These are phyloP conservation scores for Anthrax anthrax DNA, from an alignment of 2,888 invertebrate genomes.

Conservation along the genomic window DNA sequence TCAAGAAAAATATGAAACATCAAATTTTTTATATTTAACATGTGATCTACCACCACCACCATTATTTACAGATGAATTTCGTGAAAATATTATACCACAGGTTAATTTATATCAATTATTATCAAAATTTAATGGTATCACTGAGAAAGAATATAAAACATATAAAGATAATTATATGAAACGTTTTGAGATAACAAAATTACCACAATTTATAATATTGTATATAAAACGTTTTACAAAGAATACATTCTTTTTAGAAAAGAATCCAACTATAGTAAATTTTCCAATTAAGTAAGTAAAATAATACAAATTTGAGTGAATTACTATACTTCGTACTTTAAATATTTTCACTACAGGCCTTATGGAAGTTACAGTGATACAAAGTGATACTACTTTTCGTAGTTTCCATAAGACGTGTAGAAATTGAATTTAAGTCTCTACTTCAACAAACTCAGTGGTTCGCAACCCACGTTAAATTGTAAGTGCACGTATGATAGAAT, in stretches of 20 bases:
- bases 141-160: constrained; percentile 97
- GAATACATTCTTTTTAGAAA: constrained; percentile 97
- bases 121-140: constrained; percentile 89
- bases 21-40: constrained; percentile 90
- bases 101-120: constrained; percentile 87
- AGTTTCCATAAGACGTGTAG: too few species aligned
- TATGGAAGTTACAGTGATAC: too few species aligned
- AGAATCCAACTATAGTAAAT: constrained; percentile 99
- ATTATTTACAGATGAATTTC: constrained; percentile 90
- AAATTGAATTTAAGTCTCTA: too few species aligned
- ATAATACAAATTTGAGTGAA: neutral
- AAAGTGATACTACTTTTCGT: too few species aligned
- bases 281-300: constrained; percentile 90
- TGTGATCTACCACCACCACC: constrained; percentile 97
- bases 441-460: too few species aligned
- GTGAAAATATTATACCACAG: constrained; percentile 98
- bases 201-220: constrained; percentile 89
- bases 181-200: constrained; percentile 82
- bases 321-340: too few species aligned
- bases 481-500: too few species aligned
- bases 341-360: too few species aligned
- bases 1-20: constrained; percentile 72
- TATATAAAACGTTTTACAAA: constrained; percentile 97
- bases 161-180: constrained; percentile 98
- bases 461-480: too few species aligned